A percentile compares a stretch with the other conserved stretches of the same genome.
Conservation (phyloP, 2,888 invertebrate species). For the Drosophila mayaguana region DNA sequence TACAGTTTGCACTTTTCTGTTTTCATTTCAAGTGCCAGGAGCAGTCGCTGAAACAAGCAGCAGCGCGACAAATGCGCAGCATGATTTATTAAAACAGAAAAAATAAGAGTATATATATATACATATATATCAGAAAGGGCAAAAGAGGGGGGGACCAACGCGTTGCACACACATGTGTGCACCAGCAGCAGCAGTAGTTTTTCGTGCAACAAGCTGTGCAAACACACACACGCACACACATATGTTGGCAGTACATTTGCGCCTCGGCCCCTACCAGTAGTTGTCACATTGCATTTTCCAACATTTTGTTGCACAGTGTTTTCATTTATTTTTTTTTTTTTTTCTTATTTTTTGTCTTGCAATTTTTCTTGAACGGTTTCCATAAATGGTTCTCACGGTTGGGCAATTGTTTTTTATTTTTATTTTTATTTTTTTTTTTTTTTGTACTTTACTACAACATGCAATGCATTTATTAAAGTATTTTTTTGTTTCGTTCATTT, state of each 20-base stretch:
- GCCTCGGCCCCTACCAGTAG: conserved; percentile 14
- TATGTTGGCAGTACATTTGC: conserved; percentile 29
- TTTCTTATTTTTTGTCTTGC: conserved; percentile 64
- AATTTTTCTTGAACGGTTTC: conserved; percentile 63
- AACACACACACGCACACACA: conserved; percentile 43
- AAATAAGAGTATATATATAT: not conserved
- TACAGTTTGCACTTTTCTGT: conserved; percentile 57
- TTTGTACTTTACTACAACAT: conserved; percentile 28
- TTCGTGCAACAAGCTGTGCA: conserved; percentile 48
- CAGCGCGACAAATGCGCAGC: conserved; percentile 63
- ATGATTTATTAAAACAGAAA: conserved; percentile 62
- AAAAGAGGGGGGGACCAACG: conserved; percentile 43
- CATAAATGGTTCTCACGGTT: conserved; percentile 78
- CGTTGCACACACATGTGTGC: conserved; percentile 62
- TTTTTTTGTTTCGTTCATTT: conserved; percentile 25
- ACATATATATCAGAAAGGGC: conserved; percentile 4
- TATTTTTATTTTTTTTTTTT: conserved; percentile 15
- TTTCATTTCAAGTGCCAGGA: conserved; percentile 61
- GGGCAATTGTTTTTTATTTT: conserved; percentile 49
- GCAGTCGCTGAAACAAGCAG: conserved; percentile 29
- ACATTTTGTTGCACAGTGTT: conserved; percentile 64
- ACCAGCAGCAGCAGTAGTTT: conserved; percentile 40
- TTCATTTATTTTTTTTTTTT: conserved; percentile 30
- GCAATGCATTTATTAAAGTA: conserved; percentile 41
- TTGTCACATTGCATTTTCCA: conserved; percentile 72